Base-by-base conservation (phyloP, 2,797 vertebrate species). In the Squalus acanthias region DNA sequence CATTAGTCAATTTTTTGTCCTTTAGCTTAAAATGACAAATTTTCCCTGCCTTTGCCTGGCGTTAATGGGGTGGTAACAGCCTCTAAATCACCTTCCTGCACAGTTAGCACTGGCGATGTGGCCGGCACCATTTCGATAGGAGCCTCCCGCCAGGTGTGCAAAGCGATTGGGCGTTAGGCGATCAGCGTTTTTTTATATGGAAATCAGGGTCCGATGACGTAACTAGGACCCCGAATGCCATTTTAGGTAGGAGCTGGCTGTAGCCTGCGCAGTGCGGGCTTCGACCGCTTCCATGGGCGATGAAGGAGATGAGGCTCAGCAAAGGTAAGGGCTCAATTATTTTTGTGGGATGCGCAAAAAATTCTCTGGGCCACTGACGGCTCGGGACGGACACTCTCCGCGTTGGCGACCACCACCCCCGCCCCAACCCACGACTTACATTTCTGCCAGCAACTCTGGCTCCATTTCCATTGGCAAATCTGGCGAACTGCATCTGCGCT, bases 1-100 rank as follows among this genome's bases (percentile, higher is more conserved):
- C n/a, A 91, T 91, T 91, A n/a, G 33, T 91, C 57, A 91, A 65
- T 60, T 91, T 33, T 91, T 91, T 33, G 53, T 57, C 88, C 50
- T 65, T 91, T 91, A 15, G 29, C 63, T 91, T 91, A n/a, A 91
- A 57, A 65, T 60, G 57, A 65, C 33, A 65, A 12, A 63, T 91
- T n/a, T 33, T 63, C 57, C 65, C 29, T n/a, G 53, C 13, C 12
- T 91, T 63, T 33, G 29, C 63, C 63, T 3, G n/a, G 91, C 8
- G 65, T 6, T 93, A 93, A 63, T 63, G 60, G 60, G 60, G 60
- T 63, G 6, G 60, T 2, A 57, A 5, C 53, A 57, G 53, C 53
- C 53, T 57, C 2, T 20, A 39, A 65, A 93, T 39, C 39, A 17
- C 20, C 33, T 67, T 39, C 3, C 29, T 67, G 63, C 63, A 22